Base-by-base conservation (phyloP, 2,113 vertebrate species). In the Fulmarus glacialis region DNA sequence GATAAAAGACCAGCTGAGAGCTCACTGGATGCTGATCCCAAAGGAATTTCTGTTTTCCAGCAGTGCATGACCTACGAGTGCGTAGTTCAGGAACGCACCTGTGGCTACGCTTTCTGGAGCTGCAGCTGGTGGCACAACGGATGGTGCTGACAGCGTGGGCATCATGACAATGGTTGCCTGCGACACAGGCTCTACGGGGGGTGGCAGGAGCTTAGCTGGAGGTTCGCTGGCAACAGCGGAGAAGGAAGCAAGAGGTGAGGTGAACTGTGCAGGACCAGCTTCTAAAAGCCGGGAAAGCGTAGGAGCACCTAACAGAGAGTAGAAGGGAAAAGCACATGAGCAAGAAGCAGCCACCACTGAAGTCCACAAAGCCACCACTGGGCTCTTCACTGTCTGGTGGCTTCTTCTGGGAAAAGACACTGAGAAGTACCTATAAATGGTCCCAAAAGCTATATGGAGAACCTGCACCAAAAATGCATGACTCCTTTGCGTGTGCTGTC, bases 251-350 rank as follows among this genome's bases (percentile, higher is more conserved):
- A 99, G 98, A 97, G 99, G 98, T 96, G 99, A 97, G 94, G 98
- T 99, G 97, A 99, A 99, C 98, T 99, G 99, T 96, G 99, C 92
- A 97, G 99, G 99, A 90, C 99, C 99, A 97, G 99, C 99, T 98
- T 99, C 99, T 98, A 99, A 98, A 98, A 99, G 99, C 98, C 99
- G 99, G 97, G 99, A 99, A 98, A 99, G 98, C 98, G 99, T 99
- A 91, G 99, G 99, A 97, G 99, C 99, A 98, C 99, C 99, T 99
- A 98, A 96, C 97, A 97, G 96, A 97, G 96, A 98, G 98, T 95
- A 98, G 96, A 96, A 98, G 87, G 98, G 94, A 98, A 97, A 98
- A 97, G 97, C 96, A 98, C 72, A 86, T 97, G 89, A 97, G 96
- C 72, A 96, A 98, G 97, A 97, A 97, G 97, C 93, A 97, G 96